These are phyloP conservation scores for Pterostichus madidus DNA, from an alignment of 2,888 invertebrate genomes.

Conservation along the genomic window DNA sequence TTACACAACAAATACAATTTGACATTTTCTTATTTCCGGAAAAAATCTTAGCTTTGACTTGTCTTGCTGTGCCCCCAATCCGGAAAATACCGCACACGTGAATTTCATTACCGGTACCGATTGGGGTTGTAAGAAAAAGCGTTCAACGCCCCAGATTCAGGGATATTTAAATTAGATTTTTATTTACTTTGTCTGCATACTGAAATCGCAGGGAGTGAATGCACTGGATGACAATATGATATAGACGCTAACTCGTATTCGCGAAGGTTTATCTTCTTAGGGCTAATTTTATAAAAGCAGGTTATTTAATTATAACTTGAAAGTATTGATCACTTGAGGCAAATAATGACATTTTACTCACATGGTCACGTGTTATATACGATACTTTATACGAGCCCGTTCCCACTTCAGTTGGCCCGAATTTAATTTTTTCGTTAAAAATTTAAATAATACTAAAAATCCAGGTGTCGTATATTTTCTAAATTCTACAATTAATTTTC, in stretches of 20 bases:
- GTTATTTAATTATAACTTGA: too few species aligned
- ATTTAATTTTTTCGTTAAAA: too few species aligned
- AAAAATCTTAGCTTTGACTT: slow-evolving; percentile 46
- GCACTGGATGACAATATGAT: slow-evolving; percentile 2
- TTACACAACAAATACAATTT: slow-evolving; percentile 44
- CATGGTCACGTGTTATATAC: too few species aligned
- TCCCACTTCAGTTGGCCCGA: too few species aligned
- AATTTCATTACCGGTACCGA: slow-evolving; percentile 49
- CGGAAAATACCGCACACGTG: slow-evolving; percentile 45
- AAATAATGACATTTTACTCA: too few species aligned
- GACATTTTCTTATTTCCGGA: slow-evolving; percentile 55
- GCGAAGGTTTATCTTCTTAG: too few species aligned
- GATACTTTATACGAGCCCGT: too few species aligned
- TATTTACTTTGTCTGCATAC: slow-evolving; percentile 46
- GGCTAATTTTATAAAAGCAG: too few species aligned
- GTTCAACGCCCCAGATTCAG: slow-evolving; percentile 19
- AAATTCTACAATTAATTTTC: too few species aligned
- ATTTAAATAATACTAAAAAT: too few species aligned
- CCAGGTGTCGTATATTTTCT: too few species aligned
- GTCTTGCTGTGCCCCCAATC: slow-evolving; percentile 10
- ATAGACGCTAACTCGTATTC: background rate
- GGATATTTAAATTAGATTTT: slow-evolving; percentile 54
- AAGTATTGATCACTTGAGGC: too few species aligned
- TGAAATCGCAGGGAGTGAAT: slow-evolving; percentile 7
- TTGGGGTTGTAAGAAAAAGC: background rate